phyloP scores from a whole-genome alignment of 2,888 invertebrate species.

The Tenodera sinensis region DNA sequence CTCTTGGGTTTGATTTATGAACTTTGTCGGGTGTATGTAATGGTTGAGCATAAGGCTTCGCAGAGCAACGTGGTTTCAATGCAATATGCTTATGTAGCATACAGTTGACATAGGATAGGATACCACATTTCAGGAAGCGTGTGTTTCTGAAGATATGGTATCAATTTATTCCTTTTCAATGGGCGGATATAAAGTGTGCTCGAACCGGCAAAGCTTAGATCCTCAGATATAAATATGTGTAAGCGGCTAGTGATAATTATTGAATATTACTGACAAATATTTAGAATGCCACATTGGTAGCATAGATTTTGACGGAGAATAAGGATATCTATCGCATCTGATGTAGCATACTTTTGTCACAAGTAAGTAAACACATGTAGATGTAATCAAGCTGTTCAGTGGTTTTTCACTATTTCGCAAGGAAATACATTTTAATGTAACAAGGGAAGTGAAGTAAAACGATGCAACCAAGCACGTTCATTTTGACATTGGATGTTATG shows the following conservation, averaged over 20 bases:
- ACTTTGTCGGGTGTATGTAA: neutral
- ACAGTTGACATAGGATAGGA: neutral
- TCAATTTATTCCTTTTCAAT: neutral
- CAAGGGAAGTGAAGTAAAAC: too few relatives aligned
- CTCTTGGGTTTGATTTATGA: too few relatives aligned
- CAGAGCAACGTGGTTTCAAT: neutral
- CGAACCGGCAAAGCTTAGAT: neutral
- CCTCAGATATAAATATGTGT: neutral
- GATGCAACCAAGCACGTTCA: too few relatives aligned
- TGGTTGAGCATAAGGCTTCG: neutral
- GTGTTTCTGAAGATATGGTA: neutral
- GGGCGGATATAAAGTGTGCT: neutral
- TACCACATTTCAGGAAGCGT: neutral
- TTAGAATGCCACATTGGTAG: neutral
- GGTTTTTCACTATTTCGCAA: too few relatives aligned
- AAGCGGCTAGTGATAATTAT: neutral
- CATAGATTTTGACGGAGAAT: neutral
- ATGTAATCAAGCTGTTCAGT: neutral
- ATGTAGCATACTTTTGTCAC: neutral
- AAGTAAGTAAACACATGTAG: neutral
- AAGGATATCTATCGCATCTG: neutral
- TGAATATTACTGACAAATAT: neutral
- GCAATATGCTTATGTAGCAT: neutral
- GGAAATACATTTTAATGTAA: too few relatives aligned
- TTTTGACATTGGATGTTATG: too few relatives aligned